Evolutionary conservation across 2,888 invertebrate species (phyloP).

Genomic region (Dexiosoma caninum): DNA sequence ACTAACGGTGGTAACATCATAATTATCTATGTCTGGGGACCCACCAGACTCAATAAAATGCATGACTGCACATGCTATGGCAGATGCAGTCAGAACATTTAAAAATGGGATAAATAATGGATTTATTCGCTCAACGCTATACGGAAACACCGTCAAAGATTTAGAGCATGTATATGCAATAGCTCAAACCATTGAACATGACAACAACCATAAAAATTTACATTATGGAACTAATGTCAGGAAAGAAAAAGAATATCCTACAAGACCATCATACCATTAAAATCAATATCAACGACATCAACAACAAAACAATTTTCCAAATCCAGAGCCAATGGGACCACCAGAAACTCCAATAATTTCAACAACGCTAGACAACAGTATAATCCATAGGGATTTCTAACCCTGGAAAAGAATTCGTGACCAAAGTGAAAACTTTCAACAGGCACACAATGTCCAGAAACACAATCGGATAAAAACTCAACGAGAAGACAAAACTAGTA

Average conservation of each 20-base stretch:
- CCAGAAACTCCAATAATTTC: slow-evolving; percentile 12
- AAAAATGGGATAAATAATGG: background rate
- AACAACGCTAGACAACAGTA: slow-evolving; percentile 8
- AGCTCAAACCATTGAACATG: too few species aligned
- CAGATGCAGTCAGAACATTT: background rate
- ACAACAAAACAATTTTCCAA: background rate
- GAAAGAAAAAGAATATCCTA: background rate
- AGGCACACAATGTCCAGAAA: background rate
- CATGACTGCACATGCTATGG: background rate
- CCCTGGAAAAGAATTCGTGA: slow-evolving; percentile 13
- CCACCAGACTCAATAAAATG: slow-evolving; percentile 14
- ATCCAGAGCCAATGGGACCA: too few species aligned
- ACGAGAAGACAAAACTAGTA: background rate
- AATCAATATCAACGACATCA: background rate
- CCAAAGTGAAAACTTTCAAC: slow-evolving; percentile 5
- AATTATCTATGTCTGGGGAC: slow-evolving; percentile 8
- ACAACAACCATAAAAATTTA: too few species aligned
- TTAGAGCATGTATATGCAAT: too few species aligned
- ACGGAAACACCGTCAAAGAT: too few species aligned
- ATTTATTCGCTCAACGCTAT: background rate
- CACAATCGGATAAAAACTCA: background rate
- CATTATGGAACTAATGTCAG: too few species aligned
- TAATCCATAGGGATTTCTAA: background rate
- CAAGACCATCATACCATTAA: too few species aligned
- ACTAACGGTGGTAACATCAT: background rate